A percentile compares a stretch with the other conserved stretches of the same genome.
Conservation (phyloP, 2,797 vertebrate species). For the Cottoperca gobio region DNA sequence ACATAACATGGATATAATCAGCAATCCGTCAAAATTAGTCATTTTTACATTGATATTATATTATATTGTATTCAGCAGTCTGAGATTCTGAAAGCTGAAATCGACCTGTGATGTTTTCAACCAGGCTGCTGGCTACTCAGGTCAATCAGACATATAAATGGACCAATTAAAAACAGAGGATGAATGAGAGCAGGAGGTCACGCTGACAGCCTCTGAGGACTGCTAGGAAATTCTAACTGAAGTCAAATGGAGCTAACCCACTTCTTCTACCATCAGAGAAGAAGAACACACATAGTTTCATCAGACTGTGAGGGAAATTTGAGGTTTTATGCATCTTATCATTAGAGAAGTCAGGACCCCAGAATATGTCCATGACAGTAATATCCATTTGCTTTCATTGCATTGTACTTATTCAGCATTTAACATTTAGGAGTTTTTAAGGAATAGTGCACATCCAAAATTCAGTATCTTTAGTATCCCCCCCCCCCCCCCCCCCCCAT, state of each 20-base stretch:
- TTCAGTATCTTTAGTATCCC: neutral
- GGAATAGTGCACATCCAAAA: neutral
- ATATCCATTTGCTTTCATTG: slow-evolving; percentile 38
- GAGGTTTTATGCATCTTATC: slow-evolving; percentile 74
- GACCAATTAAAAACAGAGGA: slow-evolving; percentile 59
- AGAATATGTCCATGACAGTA: slow-evolving; percentile 35
- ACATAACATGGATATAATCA: neutral
- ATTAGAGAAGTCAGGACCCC: slow-evolving; percentile 54
- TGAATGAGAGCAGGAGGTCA: slow-evolving; percentile 65
- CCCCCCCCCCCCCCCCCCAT: too few species aligned
- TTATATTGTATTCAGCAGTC: neutral
- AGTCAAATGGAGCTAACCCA: slow-evolving; percentile 61
- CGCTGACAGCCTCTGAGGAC: slow-evolving; percentile 53
- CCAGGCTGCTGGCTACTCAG: slow-evolving; percentile 27
- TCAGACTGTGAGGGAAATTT: slow-evolving; percentile 51
- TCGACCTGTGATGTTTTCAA: slow-evolving; percentile 26
- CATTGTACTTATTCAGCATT: too few species aligned
- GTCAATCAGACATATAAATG: slow-evolving; percentile 32
- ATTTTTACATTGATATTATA: neutral
- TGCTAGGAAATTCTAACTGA: slow-evolving; percentile 60
- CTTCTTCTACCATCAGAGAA: slow-evolving; percentile 48
- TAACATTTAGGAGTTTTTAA: neutral
- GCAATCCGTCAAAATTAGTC: neutral
- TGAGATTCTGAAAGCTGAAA: slow-evolving; percentile 31
- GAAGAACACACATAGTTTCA: slow-evolving; percentile 62